Evolutionary conservation across 2,797 vertebrate species (phyloP), one percentile per base, ranked within the genome.

Genomic region (Adrianichthys oophorus): DNA sequence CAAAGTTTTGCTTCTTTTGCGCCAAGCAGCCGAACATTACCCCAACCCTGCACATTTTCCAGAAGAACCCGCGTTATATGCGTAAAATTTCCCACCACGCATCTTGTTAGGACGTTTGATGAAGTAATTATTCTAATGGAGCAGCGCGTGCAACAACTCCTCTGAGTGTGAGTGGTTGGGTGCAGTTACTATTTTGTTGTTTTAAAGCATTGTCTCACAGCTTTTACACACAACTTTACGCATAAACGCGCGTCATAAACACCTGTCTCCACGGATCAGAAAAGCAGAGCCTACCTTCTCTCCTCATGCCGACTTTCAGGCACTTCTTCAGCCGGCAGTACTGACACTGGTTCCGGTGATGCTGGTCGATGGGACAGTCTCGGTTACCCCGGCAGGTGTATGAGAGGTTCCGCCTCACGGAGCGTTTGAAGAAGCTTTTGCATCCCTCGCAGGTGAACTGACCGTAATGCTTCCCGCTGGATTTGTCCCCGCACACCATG

Each of bases 381-480:
- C 94, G 91, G 78, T 92, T 93, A 47, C 92, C 93, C 58, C 93
- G 87, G 89, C 94, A 95, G 77, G 92, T 94, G 91, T 95, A 95
- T 10, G 91, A 92, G 24, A 95, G 92, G 87, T 94, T 95, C 74
- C 94, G 90, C 32, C 94, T 86, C 68, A 95, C 94, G 0, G 93
- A 94, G 53, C 94, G 93, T 67, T 95, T 95, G 74, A 95, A 95
- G 89, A 95, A 95, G 89, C 94, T 95, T 74, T 95, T 95, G 92
- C 94, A 95, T 64, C 94, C 94, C 80, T 95, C 94, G 79, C 94
- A 95, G 68, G 93, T 95, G 85, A 94, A 92, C 85, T 95, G 94
- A 1, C 94, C 93, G 76, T 95, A 94, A 77, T 95, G 94, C 76
- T 95, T 94, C 56, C 94, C 94, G 52, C 94, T 95, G 52, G 94